phyloP scores from a whole-genome alignment of 2,888 invertebrate genomes.

The Sarcophaga carnaria region DNA sequence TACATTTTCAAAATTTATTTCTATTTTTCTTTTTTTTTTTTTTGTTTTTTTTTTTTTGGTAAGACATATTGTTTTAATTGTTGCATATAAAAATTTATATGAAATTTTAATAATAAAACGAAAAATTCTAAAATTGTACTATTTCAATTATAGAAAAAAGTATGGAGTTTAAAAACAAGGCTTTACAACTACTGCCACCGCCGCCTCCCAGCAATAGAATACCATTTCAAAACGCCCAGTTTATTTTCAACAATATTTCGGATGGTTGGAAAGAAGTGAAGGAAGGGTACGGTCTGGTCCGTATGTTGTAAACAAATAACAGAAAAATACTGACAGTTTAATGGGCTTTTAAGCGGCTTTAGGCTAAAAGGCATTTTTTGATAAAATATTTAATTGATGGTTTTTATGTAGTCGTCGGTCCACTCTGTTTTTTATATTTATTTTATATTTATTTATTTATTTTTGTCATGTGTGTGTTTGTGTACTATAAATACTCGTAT shows the following conservation, averaged over 20 bases:
- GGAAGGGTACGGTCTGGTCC: background rate
- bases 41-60: conserved; percentile 22
- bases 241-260: background rate
- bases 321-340: conserved; percentile 66
- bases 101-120: background rate
- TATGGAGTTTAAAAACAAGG: background rate
- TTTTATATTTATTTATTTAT: conserved; percentile 42
- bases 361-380: conserved; percentile 68
- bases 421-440: conserved; percentile 6
- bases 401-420: conserved; percentile 56
- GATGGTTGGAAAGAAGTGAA: background rate
- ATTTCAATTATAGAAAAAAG: conserved; percentile 1
- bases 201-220: background rate
- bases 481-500: background rate
- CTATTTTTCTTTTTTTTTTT: background rate
- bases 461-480: conserved; percentile 37
- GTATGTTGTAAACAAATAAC: conserved; percentile 65
- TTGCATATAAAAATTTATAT: conserved; percentile 60
- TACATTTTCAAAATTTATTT: conserved; percentile 14
- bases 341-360: conserved; percentile 70
- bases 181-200: conserved; percentile 37
- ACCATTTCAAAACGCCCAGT: conserved; percentile 4
- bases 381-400: conserved; percentile 69
- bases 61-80: conserved; percentile 62
- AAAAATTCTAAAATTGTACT: conserved; percentile 56